Percentiles rank a stretch among this genome's conserved stretches.
Evolutionary conservation across 2,888 invertebrate species (phyloP).

Genomic region (Nycteola revayana): DNA sequence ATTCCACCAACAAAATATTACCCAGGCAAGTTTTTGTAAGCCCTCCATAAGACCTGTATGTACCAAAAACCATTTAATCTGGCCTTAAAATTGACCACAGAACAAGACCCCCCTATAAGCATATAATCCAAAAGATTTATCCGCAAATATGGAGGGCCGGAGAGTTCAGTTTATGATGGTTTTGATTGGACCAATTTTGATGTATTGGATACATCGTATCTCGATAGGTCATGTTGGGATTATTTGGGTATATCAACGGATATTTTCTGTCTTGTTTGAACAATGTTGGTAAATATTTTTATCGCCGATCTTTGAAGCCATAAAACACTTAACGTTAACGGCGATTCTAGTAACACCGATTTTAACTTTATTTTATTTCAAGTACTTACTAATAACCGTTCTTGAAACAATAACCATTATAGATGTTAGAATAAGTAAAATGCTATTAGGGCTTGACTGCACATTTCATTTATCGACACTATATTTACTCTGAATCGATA

Average conservation of each 20-base stretch:
- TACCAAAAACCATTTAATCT: conserved; percentile 31
- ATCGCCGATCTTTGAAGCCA: too few relatives aligned
- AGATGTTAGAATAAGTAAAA: too few relatives aligned
- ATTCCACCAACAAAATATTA: conserved; percentile 63
- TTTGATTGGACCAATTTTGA: conserved; percentile 39
- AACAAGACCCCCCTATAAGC: conserved; percentile 31
- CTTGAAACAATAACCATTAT: too few relatives aligned
- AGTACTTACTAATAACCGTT: too few relatives aligned
- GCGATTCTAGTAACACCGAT: too few relatives aligned
- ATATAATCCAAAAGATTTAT: not conserved
- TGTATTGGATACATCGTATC: conserved; percentile 45
- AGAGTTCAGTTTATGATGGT: conserved; percentile 36
- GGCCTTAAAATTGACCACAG: conserved; percentile 39
- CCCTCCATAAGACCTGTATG: conserved; percentile 21
- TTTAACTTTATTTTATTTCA: too few relatives aligned
- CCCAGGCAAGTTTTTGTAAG: conserved; percentile 33
- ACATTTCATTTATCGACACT: too few relatives aligned
- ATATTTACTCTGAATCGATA: too few relatives aligned
- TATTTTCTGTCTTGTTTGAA: conserved; percentile 23
- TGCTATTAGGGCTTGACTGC: too few relatives aligned
- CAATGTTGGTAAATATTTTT: conserved; percentile 7
- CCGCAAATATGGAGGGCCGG: conserved; percentile 12
- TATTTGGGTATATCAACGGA: conserved; percentile 42
- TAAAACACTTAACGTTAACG: too few relatives aligned
- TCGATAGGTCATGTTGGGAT: conserved; percentile 40